Base-by-base conservation (phyloP, 2,113 vertebrate species). In the Cynoglossus semilaevis region DNA sequence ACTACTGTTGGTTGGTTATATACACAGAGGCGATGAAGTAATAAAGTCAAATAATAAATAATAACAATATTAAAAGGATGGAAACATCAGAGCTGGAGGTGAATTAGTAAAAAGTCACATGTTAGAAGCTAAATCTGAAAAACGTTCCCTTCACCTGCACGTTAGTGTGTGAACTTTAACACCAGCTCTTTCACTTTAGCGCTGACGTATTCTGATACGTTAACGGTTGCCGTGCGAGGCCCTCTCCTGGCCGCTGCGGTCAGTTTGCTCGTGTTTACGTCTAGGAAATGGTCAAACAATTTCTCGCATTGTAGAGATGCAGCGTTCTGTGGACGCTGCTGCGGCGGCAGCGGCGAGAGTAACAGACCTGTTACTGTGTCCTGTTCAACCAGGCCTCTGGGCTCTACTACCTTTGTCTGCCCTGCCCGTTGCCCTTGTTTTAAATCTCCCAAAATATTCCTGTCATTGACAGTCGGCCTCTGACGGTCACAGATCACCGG, bases 341-440 rank as follows among this genome's bases (percentile, higher is more conserved):
- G 43, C 88, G 86, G 89, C 73, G 83, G 75, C 81, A 75, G 81
- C 76, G 67, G 64, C 75, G 22, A 72, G 63, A 67, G 51, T 37
- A 7, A 35, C 50, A 63, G 35, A 29, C 6, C 22, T 29, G 22
- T 29, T 29, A 29, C 22, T 29, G 0, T 41, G 51, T 70, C 51
- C 15, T 65, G 34, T 56, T 36, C 43, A 66, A 68, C 68, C 50
- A 76, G 66, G 79, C 74, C 72, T 71, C 41, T 10, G 15, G 56
- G 67, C 48, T 17, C 19, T 74, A 63, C n/a, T 9, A 16, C 34
- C 18, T 29, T 29, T 29, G 22, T 29, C 22, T 29, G 22, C 22
- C 22, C 22, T 29, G 22, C 22, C 22, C 6, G 2, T 29, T 2
- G 6, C 22, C 22, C 22, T 58, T 45, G 19, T 58, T 45, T 45